A percentile compares a stretch with the other conserved stretches of the same genome.
phyloP scores from a whole-genome alignment of 1,140 invertebrate species.

The Pentalonia nigronervosa region DNA sequence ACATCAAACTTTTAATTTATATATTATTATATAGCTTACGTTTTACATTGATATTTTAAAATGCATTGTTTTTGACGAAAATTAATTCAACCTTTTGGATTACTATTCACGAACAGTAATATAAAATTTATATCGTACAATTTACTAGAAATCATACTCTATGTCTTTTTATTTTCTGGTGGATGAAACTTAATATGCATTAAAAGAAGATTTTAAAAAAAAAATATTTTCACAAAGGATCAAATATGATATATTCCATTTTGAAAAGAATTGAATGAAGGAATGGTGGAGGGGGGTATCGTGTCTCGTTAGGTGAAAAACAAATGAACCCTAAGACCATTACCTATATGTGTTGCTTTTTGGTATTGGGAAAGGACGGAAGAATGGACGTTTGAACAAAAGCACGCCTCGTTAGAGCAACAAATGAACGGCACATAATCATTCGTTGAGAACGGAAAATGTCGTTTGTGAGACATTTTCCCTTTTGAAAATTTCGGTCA shows the following conservation, averaged over 20 bases:
- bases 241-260: neutral
- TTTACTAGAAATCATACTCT: neutral
- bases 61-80: too few species aligned
- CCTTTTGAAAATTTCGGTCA: neutral
- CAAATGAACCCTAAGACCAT: slow-evolving; percentile 4
- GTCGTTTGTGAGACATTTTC: neutral
- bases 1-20: too few species aligned
- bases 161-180: neutral
- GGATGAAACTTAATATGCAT: neutral
- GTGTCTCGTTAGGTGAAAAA: slow-evolving; percentile 28
- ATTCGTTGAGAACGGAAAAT: neutral
- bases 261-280: neutral
- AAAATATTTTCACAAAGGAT: neutral
- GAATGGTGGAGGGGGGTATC: neutral
- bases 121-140: too few species aligned
- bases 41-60: too few species aligned
- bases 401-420: slow-evolving; percentile 41
- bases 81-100: too few species aligned
- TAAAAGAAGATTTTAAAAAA: neutral
- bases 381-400: slow-evolving; percentile 10
- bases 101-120: too few species aligned
- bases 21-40: too few species aligned
- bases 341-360: slow-evolving; percentile 6
- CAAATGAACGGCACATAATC: slow-evolving; percentile 41
- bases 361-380: neutral